A percentile compares a stretch with the other conserved stretches of the same genome.
Evolutionary conservation across 2,797 vertebrate genomes (phyloP).

Genomic region (Platalea minor): DNA sequence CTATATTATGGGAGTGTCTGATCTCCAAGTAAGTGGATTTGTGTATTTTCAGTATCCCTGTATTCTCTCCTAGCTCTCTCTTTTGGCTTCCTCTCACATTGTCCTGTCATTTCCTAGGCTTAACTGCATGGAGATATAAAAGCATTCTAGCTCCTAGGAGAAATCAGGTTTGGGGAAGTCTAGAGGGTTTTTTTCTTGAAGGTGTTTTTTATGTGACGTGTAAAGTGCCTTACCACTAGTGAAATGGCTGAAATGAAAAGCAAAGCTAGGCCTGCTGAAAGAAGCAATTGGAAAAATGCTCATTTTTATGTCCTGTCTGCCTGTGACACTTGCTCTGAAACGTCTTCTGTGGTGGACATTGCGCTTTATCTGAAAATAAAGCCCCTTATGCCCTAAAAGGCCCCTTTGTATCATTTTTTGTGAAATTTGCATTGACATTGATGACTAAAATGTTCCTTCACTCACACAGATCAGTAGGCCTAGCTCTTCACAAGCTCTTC

Average conservation of each 20-base stretch:
- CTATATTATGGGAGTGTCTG: slow-evolving; percentile 71
- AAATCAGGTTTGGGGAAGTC: background rate
- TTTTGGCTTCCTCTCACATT: background rate
- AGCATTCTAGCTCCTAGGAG: background rate
- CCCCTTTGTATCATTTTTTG: background rate
- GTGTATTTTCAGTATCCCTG: background rate
- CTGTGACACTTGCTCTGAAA: background rate
- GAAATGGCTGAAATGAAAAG: background rate
- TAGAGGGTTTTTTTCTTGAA: background rate
- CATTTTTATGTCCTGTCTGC: background rate
- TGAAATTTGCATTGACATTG: background rate
- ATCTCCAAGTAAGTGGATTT: slow-evolving; percentile 72
- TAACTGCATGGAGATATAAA: background rate
- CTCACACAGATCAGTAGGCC: background rate
- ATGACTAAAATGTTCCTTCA: background rate
- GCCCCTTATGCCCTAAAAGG: background rate
- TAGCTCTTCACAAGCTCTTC: background rate
- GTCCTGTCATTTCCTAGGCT: background rate
- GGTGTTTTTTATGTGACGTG: background rate
- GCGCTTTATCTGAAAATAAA: background rate
- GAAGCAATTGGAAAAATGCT: background rate
- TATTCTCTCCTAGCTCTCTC: background rate
- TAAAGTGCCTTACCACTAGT: background rate
- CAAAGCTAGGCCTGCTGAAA: background rate
- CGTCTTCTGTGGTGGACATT: background rate